Evolutionary conservation across 2,113 vertebrate genomes (phyloP).

Genomic region (Lagopus muta): DNA sequence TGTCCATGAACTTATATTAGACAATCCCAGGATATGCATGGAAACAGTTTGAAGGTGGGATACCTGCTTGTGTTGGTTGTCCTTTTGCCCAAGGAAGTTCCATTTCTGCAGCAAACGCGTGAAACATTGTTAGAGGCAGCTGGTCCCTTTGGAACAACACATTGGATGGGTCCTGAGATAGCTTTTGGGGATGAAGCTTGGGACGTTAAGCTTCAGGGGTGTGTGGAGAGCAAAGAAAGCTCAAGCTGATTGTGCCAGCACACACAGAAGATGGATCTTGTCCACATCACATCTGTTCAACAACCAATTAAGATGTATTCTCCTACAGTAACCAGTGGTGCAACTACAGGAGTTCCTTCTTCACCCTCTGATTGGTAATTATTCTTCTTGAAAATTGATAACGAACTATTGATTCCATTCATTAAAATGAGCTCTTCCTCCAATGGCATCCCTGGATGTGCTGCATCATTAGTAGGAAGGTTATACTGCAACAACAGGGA

Average conservation of each 20-base stretch:
- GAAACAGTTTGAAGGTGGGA: background rate
- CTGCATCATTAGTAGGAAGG: background rate
- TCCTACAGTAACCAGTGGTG: accelerated
- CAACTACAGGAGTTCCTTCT: background rate
- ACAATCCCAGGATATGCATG: background rate
- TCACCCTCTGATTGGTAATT: background rate
- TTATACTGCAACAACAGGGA: background rate
- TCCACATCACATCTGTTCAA: background rate
- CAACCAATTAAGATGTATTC: background rate
- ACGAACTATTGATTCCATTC: background rate
- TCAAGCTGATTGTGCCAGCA: background rate
- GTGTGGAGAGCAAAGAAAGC: background rate
- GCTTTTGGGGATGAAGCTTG: background rate
- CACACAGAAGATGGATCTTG: background rate
- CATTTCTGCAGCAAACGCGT: background rate
- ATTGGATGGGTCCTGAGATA: background rate
- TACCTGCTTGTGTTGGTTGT: background rate
- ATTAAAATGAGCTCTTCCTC: background rate
- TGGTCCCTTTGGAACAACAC: background rate
- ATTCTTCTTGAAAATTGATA: background rate
- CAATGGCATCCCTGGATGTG: background rate
- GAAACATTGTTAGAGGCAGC: background rate
- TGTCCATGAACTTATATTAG: background rate
- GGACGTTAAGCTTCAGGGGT: background rate
- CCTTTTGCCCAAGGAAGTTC: background rate